phyloP scores from a whole-genome alignment of 2,888 invertebrate genomes.

The Parnassius smintheus region DNA sequence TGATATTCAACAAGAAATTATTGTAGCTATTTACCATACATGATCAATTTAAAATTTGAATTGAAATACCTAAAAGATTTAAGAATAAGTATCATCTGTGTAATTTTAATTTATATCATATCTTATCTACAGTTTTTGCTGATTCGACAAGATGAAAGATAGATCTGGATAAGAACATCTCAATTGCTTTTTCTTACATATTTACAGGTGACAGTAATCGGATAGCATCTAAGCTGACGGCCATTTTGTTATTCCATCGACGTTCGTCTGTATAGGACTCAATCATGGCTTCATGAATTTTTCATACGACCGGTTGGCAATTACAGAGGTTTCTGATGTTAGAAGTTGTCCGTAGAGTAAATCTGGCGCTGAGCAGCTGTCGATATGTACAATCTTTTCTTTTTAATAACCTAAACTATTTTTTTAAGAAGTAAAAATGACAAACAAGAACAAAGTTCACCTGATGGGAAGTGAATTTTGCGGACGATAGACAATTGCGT shows the following conservation, averaged over 20 bases:
- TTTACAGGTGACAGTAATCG: constrained; percentile 26
- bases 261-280: constrained; percentile 35
- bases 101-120: too few relatives aligned
- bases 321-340: constrained; percentile 37
- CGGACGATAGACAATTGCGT: too few relatives aligned
- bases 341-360: constrained; percentile 7
- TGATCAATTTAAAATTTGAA: too few relatives aligned
- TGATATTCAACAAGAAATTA: too few relatives aligned
- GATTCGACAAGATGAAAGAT: constrained; percentile 12
- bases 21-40: too few relatives aligned
- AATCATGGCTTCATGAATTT: constrained; percentile 67
- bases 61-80: too few relatives aligned
- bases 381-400: too few relatives aligned
- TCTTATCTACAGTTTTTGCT: constrained; percentile 17
- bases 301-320: constrained; percentile 63
- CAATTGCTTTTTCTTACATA: constrained; percentile 27
- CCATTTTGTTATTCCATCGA: constrained; percentile 26
- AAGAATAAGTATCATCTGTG: too few relatives aligned
- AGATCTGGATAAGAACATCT: constrained; percentile 19
- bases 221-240: constrained; percentile 25
- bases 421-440: too few relatives aligned
- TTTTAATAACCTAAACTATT: too few relatives aligned
- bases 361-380: neutral
- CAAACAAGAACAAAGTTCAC: too few relatives aligned
- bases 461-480: too few relatives aligned